Evolutionary conservation across 1,140 invertebrate species (phyloP), one percentile per base, ranked within the genome.

Genomic region (Cotesia typhae): DNA sequence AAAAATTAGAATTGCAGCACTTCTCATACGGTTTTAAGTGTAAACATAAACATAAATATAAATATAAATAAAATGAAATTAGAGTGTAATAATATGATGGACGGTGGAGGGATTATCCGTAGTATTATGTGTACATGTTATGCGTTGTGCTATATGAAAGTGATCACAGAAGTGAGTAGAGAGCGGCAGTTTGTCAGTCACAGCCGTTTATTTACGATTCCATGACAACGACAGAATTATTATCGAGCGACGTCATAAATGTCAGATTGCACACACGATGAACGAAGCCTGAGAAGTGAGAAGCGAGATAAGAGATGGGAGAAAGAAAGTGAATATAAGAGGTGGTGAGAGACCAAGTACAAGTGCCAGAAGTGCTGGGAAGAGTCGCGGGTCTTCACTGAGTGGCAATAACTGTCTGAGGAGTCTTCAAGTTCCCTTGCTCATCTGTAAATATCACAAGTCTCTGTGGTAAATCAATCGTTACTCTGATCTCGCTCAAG

Each of bases 161-260:
- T 28, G 28, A 28, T 28, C 28, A 28, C 3, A 3, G 1, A 28
- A 28, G 28, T 28, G 38, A 69, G 41, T 74, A 68, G 41, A 47
- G 41, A 47, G 6, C 3, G 60, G 71, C 75, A 80, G 80, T 80
- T 80, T 80, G 77, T 80, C 78, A 77, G 77, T 75, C 79, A 64
- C 70, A 71, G 77, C 76, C 72, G 74, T 80, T 83, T 47, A 47
- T 47, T 84, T 81, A 81, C 77, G 79, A 78, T 83, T 80, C 72
- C 72, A 75, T 75, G 79, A 80, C 79, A 84, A 82, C 75, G 82
- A 82, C 80, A 82, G 81, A 83, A 83, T 84, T 84, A 84, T 80
- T 78, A 80, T 82, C 76, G 79, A 71, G 78, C 77, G 78, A 77
- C 75, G 80, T 84, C 82, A 81, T 85, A 84, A 85, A 84, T 75